A percentile compares a stretch with the other conserved stretches of the same genome.
These are phyloP conservation scores for Halocaridina rubra DNA, from an alignment of 2,888 invertebrate species.

Conservation along the genomic window DNA sequence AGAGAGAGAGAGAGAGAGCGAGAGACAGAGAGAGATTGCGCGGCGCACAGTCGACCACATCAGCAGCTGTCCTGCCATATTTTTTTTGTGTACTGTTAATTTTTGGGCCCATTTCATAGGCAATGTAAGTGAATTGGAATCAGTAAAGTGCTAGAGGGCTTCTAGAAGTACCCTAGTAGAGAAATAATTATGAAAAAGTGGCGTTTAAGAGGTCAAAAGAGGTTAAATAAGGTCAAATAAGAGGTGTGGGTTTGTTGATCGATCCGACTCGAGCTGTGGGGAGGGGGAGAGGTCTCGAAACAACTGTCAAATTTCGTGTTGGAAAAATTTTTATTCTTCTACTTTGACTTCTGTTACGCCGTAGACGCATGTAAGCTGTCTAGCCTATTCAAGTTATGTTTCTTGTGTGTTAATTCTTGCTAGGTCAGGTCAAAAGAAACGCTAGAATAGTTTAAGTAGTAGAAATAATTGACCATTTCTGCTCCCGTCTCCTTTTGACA, in stretches of 20 bases:
- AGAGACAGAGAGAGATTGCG: too few relatives aligned
- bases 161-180: neutral
- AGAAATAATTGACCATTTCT: too few relatives aligned
- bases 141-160: neutral
- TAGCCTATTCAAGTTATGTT: neutral
- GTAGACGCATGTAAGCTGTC: neutral
- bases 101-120: slow-evolving; percentile 27
- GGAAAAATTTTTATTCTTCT: too few relatives aligned
- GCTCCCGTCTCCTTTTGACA: too few relatives aligned
- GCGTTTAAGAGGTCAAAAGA: neutral
- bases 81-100: slow-evolving; percentile 39
- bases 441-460: too few relatives aligned
- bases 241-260: slow-evolving; percentile 21
- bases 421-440: too few relatives aligned
- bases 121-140: slow-evolving; percentile 32
- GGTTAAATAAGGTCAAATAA: neutral
- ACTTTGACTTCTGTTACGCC: too few relatives aligned
- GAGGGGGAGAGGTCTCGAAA: neutral
- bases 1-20: too few relatives aligned
- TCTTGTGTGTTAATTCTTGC: too few relatives aligned
- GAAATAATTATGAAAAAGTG: neutral
- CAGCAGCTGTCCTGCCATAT: slow-evolving; percentile 25
- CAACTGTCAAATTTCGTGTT: slow-evolving; percentile 39
- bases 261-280: slow-evolving; percentile 17
- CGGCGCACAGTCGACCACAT: slow-evolving; percentile 33